These are phyloP conservation scores for Eilema griseolum DNA, from an alignment of 2,888 invertebrate species.

Conservation along the genomic window DNA sequence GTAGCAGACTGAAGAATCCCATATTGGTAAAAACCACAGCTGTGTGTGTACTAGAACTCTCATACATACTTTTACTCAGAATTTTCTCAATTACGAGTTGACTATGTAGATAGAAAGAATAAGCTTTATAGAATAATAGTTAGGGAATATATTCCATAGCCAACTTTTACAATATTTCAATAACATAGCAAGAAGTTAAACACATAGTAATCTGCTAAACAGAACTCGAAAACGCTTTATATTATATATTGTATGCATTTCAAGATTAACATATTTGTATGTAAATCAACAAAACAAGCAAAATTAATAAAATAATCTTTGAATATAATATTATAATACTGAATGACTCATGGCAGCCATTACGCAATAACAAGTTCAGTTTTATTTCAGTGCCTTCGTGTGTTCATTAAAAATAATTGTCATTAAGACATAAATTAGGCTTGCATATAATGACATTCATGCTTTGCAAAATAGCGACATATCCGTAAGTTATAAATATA, in stretches of 20 bases:
- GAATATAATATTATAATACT: background rate
- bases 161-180: background rate
- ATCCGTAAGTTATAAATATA: background rate
- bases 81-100: too few relatives aligned
- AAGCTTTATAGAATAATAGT: too few relatives aligned
- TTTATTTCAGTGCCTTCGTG: background rate
- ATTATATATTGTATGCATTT: too few relatives aligned
- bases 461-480: too few relatives aligned
- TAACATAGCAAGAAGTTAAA: background rate
- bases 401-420: background rate
- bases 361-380: background rate
- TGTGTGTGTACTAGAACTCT: too few relatives aligned
- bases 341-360: too few relatives aligned
- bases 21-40: too few relatives aligned
- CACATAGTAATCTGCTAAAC: background rate
- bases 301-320: background rate
- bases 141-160: too few relatives aligned
- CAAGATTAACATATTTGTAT: background rate
- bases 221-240: background rate
- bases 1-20: too few relatives aligned
- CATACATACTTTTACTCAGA: too few relatives aligned
- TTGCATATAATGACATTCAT: too few relatives aligned
- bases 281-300: background rate
- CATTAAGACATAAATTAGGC: constrained; percentile 1
- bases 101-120: too few relatives aligned